Conservation (phyloP, 2,888 invertebrate genomes). For the Pristionchus mayeri region DNA sequence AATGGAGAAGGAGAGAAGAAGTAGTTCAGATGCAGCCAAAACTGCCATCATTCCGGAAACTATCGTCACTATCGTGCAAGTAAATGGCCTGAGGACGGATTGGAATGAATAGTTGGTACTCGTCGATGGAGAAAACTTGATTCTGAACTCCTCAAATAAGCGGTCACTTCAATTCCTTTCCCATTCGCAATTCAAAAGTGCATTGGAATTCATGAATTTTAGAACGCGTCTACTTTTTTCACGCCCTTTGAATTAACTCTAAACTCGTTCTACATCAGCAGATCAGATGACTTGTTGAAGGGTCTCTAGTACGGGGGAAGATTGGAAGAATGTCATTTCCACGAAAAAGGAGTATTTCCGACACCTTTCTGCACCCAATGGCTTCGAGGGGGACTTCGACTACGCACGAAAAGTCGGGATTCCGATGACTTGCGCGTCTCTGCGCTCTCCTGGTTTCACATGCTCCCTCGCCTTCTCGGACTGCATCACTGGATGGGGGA, state of each 20-base stretch:
- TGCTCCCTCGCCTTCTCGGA: too few species aligned
- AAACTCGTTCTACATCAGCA: background rate
- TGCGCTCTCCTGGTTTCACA: too few species aligned
- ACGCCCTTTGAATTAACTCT: slow-evolving; percentile 4
- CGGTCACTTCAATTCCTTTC: too few species aligned
- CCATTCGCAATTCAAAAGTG: background rate
- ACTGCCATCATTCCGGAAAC: background rate
- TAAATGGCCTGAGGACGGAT: too few species aligned
- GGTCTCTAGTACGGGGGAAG: background rate
- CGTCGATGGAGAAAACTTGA: too few species aligned
- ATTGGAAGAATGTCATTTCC: slow-evolving; percentile 16
- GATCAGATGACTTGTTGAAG: background rate
- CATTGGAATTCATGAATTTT: background rate
- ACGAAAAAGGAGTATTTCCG: background rate
- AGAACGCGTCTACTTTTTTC: background rate
- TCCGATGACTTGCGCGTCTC: background rate
- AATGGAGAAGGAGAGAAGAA: too few species aligned
- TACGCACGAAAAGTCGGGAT: background rate
- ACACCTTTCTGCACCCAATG: slow-evolving; percentile 15
- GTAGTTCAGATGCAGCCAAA: too few species aligned
- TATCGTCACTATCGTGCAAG: too few species aligned
- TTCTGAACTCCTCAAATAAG: too few species aligned
- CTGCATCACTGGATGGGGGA: background rate
- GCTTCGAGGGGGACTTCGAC: too few species aligned
- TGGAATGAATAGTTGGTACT: too few species aligned